Conservation (phyloP, 2,797 vertebrate genomes). For the Poeciliopsis presidionis region DNA sequence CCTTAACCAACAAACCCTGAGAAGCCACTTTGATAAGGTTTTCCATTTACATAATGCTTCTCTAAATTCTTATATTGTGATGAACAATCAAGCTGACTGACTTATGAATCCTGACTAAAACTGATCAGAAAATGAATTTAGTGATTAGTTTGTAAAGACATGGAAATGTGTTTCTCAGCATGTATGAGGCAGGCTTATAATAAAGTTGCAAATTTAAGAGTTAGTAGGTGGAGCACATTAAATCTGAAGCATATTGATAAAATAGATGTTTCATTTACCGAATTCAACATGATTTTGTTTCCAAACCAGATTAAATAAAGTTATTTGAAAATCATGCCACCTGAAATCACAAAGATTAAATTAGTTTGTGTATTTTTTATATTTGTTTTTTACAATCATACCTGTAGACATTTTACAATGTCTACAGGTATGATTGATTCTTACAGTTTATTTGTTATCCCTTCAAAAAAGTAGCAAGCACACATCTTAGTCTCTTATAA, state of each 20-base stretch:
- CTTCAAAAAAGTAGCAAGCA: not conserved
- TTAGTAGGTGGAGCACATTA: not conserved
- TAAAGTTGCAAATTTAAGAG: slow-evolving; percentile 9
- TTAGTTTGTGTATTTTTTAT: not conserved
- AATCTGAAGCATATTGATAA: not conserved
- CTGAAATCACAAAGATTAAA: not conserved
- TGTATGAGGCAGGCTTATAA: slow-evolving; percentile 15
- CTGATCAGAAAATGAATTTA: slow-evolving; percentile 32
- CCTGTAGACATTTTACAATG: not conserved
- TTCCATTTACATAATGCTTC: slow-evolving; percentile 35
- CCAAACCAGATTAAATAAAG: not conserved
- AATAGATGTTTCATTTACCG: not conserved
- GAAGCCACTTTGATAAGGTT: slow-evolving; percentile 23
- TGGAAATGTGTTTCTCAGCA: not conserved
- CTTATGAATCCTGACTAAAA: slow-evolving; percentile 41
- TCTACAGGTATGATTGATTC: not conserved
- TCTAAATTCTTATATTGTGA: slow-evolving; percentile 35
- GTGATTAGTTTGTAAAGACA: slow-evolving; percentile 25
- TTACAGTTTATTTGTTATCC: not conserved
- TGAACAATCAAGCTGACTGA: slow-evolving; percentile 39
- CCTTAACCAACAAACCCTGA: slow-evolving; percentile 37
- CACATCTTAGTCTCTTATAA: not conserved
- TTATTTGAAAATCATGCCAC: not conserved
- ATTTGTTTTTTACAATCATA: not conserved
- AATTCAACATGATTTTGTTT: not conserved